Evolutionary conservation across 2,888 invertebrate genomes (phyloP), one percentile per base, ranked within the genome.

Genomic region (Crepidodera aurea): DNA sequence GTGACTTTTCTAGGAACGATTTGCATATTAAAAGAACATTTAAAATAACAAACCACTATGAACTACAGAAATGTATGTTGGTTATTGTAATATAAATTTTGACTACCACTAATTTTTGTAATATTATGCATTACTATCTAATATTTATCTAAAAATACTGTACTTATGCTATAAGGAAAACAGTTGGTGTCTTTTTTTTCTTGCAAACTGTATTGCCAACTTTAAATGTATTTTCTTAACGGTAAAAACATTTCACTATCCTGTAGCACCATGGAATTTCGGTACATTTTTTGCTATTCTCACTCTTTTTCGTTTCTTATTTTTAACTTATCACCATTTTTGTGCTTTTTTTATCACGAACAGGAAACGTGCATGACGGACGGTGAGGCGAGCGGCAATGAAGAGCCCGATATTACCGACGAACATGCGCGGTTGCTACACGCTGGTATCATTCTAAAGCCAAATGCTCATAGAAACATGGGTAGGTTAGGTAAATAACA

Each of bases 361-460:
- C 80, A 86, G 84, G 85, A 85, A 78, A 51, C 69, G 64, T 73
- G 72, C 69, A 70, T 86, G 78, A 87, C 86, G 60, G 87, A 88
- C 77, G 87, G 84, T 68, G 80, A 85, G 77, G 83, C 81, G 72
- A 85, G 85, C 76, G 84, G 83, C 69, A 85, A 83, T 71, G 87
- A 87, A 73, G 87, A 88, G 75, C 84, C 84, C 75, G 88, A 90
- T 81, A 85, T 89, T 60, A 88, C 89, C 60, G 90, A 90, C 80
- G 90, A 90, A 79, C 88, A 88, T 77, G 88, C 88, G 65, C 88
- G 88, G 81, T 83, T 90, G 72, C 84, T 90, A 62, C 80, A 80
- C 73, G 78, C 79, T 61, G 80, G 80, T 75, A 79, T 80, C 72
- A 79, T 80, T 72, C 75, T 80, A 63, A 79, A 79, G 71, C 79